phyloP scores from a whole-genome alignment of 1,140 invertebrate species.

The roundworm (Caenorhabditis elegans) region DNA sequence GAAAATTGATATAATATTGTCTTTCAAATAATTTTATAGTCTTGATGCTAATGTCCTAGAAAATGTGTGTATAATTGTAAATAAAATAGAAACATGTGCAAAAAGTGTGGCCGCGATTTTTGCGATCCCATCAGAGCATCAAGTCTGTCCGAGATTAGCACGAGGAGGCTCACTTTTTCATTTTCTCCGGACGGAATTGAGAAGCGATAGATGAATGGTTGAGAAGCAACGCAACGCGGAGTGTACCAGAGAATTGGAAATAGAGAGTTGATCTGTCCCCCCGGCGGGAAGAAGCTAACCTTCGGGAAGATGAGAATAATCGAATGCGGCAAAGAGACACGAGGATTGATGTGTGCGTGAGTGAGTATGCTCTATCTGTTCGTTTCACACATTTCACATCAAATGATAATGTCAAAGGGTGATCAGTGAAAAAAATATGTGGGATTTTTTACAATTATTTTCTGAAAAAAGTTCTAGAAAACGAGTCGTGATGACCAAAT shows the following conservation, averaged over 20 bases:
- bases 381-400: background rate
- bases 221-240: background rate
- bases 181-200: constrained; percentile 11
- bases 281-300: background rate
- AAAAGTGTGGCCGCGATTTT: constrained; percentile 6
- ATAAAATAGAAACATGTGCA: constrained; percentile 27
- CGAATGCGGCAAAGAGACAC: constrained; percentile 12
- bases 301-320: background rate
- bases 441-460: too few relatives aligned
- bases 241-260: background rate
- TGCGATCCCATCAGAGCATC: background rate
- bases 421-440: too few relatives aligned
- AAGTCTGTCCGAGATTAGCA: constrained; percentile 21
- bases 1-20: too few relatives aligned
- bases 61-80: constrained; percentile 18
- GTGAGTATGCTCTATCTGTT: constrained; percentile 17
- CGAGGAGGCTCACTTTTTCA: background rate
- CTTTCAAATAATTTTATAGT: too few relatives aligned
- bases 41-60: too few relatives aligned
- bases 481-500: too few relatives aligned
- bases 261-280: background rate
- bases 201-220: constrained; percentile 27
- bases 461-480: too few relatives aligned
- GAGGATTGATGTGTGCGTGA: background rate
- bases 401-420: background rate